These are phyloP conservation scores for Dicerorhinus sumatrensis DNA, from an alignment of 2,113 vertebrate genomes.

Conservation along the genomic window DNA sequence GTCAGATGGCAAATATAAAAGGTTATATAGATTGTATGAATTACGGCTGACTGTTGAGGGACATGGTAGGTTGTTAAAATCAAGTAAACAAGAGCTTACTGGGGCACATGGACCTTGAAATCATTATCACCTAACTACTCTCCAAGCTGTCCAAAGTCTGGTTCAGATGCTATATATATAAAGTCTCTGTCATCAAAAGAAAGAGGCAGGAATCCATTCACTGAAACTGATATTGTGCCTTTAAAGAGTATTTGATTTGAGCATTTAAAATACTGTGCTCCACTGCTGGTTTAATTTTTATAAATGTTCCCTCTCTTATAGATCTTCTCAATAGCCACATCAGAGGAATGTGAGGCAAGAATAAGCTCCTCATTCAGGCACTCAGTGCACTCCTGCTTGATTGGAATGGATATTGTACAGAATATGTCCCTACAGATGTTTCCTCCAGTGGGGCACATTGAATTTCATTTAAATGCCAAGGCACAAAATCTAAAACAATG, in stretches of 20 bases:
- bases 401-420: conserved; percentile 91
- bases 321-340: conserved; percentile 88
- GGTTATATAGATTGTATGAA: conserved; percentile 15
- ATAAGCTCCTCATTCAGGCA: conserved; percentile 87
- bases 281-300: conserved; percentile 88
- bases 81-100: conserved; percentile 53
- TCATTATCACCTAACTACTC: conserved; percentile 30
- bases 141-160: conserved; percentile 14
- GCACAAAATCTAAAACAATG: conserved; percentile 92
- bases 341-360: conserved; percentile 86
- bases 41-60: conserved; percentile 13
- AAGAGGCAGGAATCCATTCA: conserved; percentile 74
- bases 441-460: conserved; percentile 90
- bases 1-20: conserved; percentile 33
- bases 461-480: conserved; percentile 93
- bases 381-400: conserved; percentile 86
- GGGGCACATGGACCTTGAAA: conserved; percentile 44
- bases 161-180: conserved; percentile 59
- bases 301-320: conserved; percentile 84
- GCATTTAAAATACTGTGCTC: conserved; percentile 80
- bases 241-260: conserved; percentile 83
- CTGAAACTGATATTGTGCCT: conserved; percentile 83
- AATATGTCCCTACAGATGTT: conserved; percentile 92
- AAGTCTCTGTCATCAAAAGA: conserved; percentile 62
- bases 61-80: conserved; percentile 42